These are phyloP conservation scores for Caenorhabditis parvicauda DNA, from an alignment of 2,888 invertebrate genomes.

Conservation along the genomic window DNA sequence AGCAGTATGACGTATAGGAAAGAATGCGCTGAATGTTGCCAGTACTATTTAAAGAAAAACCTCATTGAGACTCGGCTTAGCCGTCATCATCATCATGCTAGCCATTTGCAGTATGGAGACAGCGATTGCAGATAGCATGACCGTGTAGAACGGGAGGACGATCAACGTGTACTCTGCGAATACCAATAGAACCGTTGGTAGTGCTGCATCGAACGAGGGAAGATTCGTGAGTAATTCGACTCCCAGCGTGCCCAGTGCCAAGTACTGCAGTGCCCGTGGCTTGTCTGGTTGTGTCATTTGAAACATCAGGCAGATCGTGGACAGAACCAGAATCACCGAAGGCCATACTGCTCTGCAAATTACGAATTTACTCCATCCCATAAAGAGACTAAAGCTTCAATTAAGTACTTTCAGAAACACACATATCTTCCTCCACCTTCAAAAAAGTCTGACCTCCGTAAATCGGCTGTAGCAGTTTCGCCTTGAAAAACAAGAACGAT, in stretches of 20 bases:
- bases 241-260: slow-evolving; percentile 7
- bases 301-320: slow-evolving; percentile 17
- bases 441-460: too few species aligned
- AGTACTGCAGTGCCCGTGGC: slow-evolving; percentile 9
- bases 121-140: slow-evolving; percentile 13
- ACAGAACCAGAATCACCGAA: slow-evolving; percentile 10
- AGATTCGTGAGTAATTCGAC: slow-evolving; percentile 19
- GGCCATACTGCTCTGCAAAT: slow-evolving; percentile 19
- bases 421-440: too few species aligned
- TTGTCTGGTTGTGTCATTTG: slow-evolving; percentile 11
- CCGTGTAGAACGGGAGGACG: slow-evolving; percentile 28
- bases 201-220: slow-evolving; percentile 39
- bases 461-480: too few species aligned
- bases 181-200: slow-evolving; percentile 45
- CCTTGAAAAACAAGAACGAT: too few species aligned
- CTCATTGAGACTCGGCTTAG: slow-evolving; percentile 30
- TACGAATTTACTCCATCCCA: too few species aligned
- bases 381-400: too few species aligned
- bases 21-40: neutral
- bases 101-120: slow-evolving; percentile 21
- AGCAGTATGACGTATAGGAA: neutral
- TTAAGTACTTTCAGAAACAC: too few species aligned
- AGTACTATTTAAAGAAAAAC: slow-evolving; percentile 10
- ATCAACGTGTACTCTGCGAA: slow-evolving; percentile 46
- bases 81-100: slow-evolving; percentile 19